Evolutionary conservation across 2,113 vertebrate species (phyloP).

Genomic region (Bambusicola thoracicus): DNA sequence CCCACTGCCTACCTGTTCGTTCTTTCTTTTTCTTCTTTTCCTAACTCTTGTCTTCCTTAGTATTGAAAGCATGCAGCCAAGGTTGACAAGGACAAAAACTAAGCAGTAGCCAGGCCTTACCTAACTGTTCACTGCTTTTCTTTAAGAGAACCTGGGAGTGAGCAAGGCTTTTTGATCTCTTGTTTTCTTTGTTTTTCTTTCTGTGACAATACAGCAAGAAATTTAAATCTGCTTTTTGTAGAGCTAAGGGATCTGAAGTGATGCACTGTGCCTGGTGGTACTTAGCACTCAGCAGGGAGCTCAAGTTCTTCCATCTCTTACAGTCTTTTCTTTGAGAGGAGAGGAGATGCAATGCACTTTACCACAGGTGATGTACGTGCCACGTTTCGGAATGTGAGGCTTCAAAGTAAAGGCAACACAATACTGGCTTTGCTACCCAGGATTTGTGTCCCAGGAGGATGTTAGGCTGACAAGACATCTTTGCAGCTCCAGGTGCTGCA

Average conservation of each 20-base stretch:
- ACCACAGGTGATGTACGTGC: rapidly evolving
- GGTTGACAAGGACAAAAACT: conserved; percentile 22
- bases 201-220: neutral
- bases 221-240: neutral
- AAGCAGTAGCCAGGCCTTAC: neutral
- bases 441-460: neutral
- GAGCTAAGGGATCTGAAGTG: neutral
- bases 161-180: neutral
- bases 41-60: neutral
- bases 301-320: neutral
- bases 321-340: neutral
- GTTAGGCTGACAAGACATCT: neutral
- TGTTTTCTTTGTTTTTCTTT: neutral
- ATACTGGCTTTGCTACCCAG: neutral
- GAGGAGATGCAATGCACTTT: neutral
- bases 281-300: neutral
- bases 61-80: conserved; percentile 12
- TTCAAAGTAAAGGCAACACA: neutral
- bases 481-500: neutral
- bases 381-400: neutral
- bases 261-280: neutral
- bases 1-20: conserved; percentile 34
- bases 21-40: neutral
- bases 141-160: neutral
- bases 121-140: neutral